Evolutionary conservation across 53 echinoderm and acorn worm species (phyloP).

Genomic region (Apostichopus leukothele): DNA sequence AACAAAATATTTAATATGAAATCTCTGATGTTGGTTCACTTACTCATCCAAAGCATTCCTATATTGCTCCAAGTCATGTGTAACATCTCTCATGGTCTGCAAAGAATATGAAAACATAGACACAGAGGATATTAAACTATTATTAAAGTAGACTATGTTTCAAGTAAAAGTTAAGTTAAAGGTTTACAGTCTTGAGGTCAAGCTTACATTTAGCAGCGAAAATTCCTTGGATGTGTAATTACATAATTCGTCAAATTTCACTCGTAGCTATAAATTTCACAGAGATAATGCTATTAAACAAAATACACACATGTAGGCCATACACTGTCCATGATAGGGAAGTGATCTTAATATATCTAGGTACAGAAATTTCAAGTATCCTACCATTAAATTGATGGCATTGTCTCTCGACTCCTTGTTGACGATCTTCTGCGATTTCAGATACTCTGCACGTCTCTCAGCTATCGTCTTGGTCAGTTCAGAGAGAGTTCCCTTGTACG

Average conservation of each 20-base stretch:
- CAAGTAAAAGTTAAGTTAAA: too few species aligned
- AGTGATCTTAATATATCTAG: too few species aligned
- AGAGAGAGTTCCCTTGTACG: not conserved
- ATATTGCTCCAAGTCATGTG: conserved; percentile 35
- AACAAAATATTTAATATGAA: not conserved
- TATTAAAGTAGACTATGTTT: too few species aligned
- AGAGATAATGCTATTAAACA: too few species aligned
- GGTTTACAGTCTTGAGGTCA: too few species aligned
- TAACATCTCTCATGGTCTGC: conserved; percentile 39
- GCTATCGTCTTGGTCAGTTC: conserved; percentile 40
- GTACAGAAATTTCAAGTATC: too few species aligned
- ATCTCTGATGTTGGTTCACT: not conserved
- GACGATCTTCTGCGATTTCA: conserved; percentile 3
- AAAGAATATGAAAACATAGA: not conserved
- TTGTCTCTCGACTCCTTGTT: conserved; percentile 28
- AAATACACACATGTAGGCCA: too few species aligned
- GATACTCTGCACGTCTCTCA: conserved; percentile 2
- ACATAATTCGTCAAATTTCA: too few species aligned
- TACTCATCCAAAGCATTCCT: conserved; percentile 48
- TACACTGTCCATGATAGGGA: too few species aligned
- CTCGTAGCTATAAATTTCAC: too few species aligned
- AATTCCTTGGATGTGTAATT: too few species aligned
- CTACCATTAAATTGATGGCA: conserved; percentile 21
- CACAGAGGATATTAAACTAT: not conserved
- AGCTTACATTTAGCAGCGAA: too few species aligned